phyloP scores from a whole-genome alignment of 1,140 invertebrate species.

The Helicoverpa zea region DNA sequence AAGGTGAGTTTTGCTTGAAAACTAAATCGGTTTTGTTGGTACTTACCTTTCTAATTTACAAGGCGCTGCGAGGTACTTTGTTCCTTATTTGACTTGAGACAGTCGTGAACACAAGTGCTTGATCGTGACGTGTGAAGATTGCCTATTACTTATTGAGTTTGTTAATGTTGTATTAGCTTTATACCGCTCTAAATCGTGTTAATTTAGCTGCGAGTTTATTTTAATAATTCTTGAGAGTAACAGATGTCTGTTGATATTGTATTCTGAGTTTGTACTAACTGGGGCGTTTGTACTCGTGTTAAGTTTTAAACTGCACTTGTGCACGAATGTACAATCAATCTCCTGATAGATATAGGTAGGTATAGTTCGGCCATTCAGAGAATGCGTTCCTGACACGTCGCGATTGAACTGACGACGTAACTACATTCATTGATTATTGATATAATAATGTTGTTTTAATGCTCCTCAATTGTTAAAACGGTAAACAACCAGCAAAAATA shows the following conservation, averaged over 20 bases:
- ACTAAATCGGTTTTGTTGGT: constrained; percentile 47
- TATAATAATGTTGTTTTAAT: too few relatives aligned
- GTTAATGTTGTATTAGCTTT: neutral
- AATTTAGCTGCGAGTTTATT: neutral
- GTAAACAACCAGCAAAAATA: too few relatives aligned
- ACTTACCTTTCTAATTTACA: constrained; percentile 48
- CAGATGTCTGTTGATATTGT: neutral
- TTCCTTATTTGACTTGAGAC: constrained; percentile 41
- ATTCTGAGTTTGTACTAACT: neutral
- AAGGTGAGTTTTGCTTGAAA: constrained; percentile 49
- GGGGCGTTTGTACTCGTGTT: neutral
- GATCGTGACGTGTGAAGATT: constrained; percentile 38
- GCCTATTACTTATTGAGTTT: constrained; percentile 23
- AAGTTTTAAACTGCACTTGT: constrained; percentile 11
- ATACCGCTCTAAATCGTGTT: neutral
- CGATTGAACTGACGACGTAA: too few relatives aligned
- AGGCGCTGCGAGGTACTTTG: constrained; percentile 38
- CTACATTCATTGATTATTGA: too few relatives aligned
- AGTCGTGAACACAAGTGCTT: constrained; percentile 13
- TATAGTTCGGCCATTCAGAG: too few relatives aligned
- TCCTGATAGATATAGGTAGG: constrained; percentile 9
- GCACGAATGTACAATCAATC: constrained; percentile 10
- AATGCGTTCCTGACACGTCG: too few relatives aligned
- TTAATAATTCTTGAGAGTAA: neutral
- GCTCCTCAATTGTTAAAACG: too few relatives aligned